phyloP scores from a whole-genome alignment of 2,888 invertebrate genomes.

The Phlogophora meticulosa region DNA sequence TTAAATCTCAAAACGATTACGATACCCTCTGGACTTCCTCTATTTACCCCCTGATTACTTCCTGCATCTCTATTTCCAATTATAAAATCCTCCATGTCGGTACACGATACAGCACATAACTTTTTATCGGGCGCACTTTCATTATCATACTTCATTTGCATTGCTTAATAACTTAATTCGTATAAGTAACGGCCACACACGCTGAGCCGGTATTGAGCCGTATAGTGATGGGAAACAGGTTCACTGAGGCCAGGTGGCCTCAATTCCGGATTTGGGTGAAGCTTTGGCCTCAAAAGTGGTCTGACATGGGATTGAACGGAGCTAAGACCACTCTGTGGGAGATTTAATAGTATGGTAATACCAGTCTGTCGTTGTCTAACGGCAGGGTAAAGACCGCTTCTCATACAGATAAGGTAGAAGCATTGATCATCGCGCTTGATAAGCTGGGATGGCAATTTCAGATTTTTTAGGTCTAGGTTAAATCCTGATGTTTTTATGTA shows the following conservation, averaged over 20 bases:
- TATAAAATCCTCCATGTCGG: constrained; percentile 31
- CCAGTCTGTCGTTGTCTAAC: no score
- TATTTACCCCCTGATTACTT: neutral
- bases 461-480: no score
- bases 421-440: no score
- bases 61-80: constrained; percentile 10
- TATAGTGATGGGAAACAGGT: constrained; percentile 64
- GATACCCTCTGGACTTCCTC: neutral
- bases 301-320: neutral
- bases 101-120: constrained; percentile 5
- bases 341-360: no score
- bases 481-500: no score
- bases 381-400: no score
- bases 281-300: constrained; percentile 44
- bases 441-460: no score
- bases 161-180: constrained; percentile 82
- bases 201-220: constrained; percentile 48
- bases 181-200: constrained; percentile 76
- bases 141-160: constrained; percentile 75
- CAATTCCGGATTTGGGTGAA: constrained; percentile 26
- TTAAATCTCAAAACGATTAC: neutral
- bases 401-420: no score
- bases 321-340: no score
- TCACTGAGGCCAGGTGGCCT: constrained; percentile 38
- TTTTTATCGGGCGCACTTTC: constrained; percentile 50